Percentiles rank a stretch among this genome's conserved stretches.
phyloP scores from a whole-genome alignment of 2,888 invertebrate genomes.

The Rhagium mordax region DNA sequence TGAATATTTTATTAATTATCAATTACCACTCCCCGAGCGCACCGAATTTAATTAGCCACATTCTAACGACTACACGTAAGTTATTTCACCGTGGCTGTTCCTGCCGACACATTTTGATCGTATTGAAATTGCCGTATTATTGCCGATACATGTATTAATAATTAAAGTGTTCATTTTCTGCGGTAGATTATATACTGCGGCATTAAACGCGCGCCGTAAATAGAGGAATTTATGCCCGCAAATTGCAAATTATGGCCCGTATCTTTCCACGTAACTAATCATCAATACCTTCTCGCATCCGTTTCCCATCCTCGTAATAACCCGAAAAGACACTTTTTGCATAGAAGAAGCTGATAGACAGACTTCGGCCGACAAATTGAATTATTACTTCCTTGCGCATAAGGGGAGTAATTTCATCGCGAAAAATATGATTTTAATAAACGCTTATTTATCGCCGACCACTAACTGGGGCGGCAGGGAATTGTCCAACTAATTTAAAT shows the following conservation, averaged over 20 bases:
- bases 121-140: constrained; percentile 1
- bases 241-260: neutral
- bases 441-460: too few relatives aligned
- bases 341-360: too few relatives aligned
- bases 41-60: neutral
- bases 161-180: constrained; percentile 11
- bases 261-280: neutral
- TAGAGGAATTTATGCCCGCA: neutral
- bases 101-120: constrained; percentile 7
- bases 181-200: neutral
- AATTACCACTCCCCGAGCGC: neutral
- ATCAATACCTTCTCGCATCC: neutral
- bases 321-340: too few relatives aligned
- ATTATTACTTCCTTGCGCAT: too few relatives aligned
- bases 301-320: neutral
- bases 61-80: neutral
- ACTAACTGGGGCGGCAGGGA: too few relatives aligned
- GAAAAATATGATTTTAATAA: too few relatives aligned
- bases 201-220: neutral
- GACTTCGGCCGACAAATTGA: too few relatives aligned
- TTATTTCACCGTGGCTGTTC: neutral
- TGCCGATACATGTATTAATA: constrained; percentile 5
- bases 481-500: too few relatives aligned
- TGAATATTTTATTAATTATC: neutral
- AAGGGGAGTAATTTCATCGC: too few relatives aligned